Base-by-base conservation (phyloP, 2,888 invertebrate species). In the Leucophenga maculata region DNA sequence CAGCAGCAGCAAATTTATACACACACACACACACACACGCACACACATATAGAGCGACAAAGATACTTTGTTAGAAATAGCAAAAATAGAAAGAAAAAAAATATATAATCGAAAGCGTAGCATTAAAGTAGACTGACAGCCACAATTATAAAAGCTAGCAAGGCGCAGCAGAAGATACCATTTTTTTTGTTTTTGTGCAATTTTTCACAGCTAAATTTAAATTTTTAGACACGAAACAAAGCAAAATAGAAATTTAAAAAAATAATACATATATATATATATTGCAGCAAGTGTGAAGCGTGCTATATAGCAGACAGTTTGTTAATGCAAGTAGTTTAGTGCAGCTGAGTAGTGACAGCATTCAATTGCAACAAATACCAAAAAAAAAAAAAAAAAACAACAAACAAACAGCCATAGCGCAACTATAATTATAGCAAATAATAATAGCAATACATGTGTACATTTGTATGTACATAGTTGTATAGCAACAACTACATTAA, bases 201-300 rank as follows among this genome's bases (percentile, higher is more conserved):
- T n/a, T 55, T 26, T 55, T 55, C 55, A 55, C 26, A 22, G 55
- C 55, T 55, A 55, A 55, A 55, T 55, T 55, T 55, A 55, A 55
- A 55, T 20, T 52, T 52, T 52, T 52, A 52, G 6, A 52, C 52
- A 57, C 57, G 26, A 39, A 60, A 60, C 16, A 44, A 16, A 60
- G 14, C 26, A 60, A 32, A 60, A 44, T 39, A 60, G 18, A 57
- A 26, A 57, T 14, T 22, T 9, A 57, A 57, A 32, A 6, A 60
- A 16, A 39, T n/a, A 16, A 2, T 50, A 18, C 8, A 50, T 14
- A 50, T 16, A 50, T 1, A 11, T 16, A n/a, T 18, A 13, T 16
- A 18, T 18, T 16, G 50, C 50, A 11, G 50, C 6, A 18, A 18
- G 16, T 16, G 50, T 18, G 18, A 6, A 50, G 50, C 50, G 18